Percentiles rank a stretch among this genome's conserved stretches.
phyloP scores from a whole-genome alignment of 2,797 vertebrate genomes.

The Megalops cyprinoides region DNA sequence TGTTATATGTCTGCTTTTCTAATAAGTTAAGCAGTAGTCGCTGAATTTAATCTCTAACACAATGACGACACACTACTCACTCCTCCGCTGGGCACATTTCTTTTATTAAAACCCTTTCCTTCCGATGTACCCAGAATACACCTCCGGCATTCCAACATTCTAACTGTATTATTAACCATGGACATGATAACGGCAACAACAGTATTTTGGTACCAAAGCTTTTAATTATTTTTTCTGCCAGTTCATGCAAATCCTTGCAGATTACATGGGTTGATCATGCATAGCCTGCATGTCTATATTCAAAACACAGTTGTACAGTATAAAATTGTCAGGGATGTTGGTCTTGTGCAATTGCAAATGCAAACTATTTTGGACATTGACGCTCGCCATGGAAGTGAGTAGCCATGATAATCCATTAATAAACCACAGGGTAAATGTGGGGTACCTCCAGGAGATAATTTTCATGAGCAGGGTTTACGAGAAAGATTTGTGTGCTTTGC shows the following conservation, averaged over 20 bases:
- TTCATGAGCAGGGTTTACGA: conserved; percentile 37
- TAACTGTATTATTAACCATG: too few relatives aligned
- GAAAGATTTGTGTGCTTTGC: conserved; percentile 33
- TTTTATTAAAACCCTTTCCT: too few relatives aligned
- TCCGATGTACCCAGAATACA: too few relatives aligned
- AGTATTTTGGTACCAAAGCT: background rate
- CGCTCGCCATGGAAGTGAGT: conserved; percentile 31
- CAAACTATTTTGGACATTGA: conserved; percentile 33
- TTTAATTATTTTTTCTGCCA: background rate
- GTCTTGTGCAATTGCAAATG: conserved; percentile 51
- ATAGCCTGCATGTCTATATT: background rate
- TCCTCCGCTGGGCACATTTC: too few relatives aligned
- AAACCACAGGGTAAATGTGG: conserved; percentile 41
- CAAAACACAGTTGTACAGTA: background rate
- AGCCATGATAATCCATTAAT: conserved; percentile 40
- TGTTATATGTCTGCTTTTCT: too few relatives aligned
- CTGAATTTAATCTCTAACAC: too few relatives aligned
- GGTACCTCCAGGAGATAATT: conserved; percentile 32
- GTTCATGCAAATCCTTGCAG: background rate
- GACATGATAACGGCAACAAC: too few relatives aligned
- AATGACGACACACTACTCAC: too few relatives aligned
- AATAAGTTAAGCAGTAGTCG: too few relatives aligned
- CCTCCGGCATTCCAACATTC: too few relatives aligned
- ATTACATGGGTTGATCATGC: background rate
- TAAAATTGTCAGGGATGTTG: conserved; percentile 38